Evolutionary conservation across 2,113 vertebrate genomes (phyloP).

Genomic region (Rhinolophus sinicus): DNA sequence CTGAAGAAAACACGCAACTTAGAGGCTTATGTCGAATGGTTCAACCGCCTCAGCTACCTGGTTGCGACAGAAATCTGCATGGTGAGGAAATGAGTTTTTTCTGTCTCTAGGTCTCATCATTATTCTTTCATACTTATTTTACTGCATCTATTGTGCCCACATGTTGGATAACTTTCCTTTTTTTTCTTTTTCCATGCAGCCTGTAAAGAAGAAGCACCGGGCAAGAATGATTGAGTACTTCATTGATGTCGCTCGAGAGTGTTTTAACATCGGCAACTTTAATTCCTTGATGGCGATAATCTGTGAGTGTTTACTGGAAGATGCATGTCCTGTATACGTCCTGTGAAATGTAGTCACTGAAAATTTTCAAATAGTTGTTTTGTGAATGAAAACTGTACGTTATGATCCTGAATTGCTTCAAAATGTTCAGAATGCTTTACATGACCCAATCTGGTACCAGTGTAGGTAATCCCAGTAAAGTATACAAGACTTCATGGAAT

Average conservation of each 20-base stretch:
- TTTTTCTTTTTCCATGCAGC: constrained; percentile 80
- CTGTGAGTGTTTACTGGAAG: constrained; percentile 89
- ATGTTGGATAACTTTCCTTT: background rate
- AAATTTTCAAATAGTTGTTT: background rate
- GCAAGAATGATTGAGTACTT: constrained; percentile 96
- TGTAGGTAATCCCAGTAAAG: background rate
- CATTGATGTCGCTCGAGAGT: constrained; percentile 95
- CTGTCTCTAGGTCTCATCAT: background rate
- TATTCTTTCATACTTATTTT: background rate
- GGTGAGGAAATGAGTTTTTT: constrained; percentile 85
- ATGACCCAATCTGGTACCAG: background rate
- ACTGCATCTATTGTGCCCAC: fast-evolving
- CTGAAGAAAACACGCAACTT: constrained; percentile 93
- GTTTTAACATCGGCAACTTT: constrained; percentile 98
- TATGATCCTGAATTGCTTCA: background rate
- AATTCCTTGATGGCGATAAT: constrained; percentile 99
- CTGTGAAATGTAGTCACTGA: background rate
- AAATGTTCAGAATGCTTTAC: constrained; percentile 15
- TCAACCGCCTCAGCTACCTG: constrained; percentile 97
- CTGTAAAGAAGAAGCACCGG: constrained; percentile 96
- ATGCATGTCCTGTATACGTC: background rate
- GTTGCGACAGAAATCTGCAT: constrained; percentile 98
- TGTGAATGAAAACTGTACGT: background rate
- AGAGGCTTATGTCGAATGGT: constrained; percentile 97
- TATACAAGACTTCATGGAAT: background rate